A percentile compares a stretch with the other conserved stretches of the same genome.
Conservation (phyloP, 2,113 vertebrate species). For the Takifugu bimaculatus region DNA sequence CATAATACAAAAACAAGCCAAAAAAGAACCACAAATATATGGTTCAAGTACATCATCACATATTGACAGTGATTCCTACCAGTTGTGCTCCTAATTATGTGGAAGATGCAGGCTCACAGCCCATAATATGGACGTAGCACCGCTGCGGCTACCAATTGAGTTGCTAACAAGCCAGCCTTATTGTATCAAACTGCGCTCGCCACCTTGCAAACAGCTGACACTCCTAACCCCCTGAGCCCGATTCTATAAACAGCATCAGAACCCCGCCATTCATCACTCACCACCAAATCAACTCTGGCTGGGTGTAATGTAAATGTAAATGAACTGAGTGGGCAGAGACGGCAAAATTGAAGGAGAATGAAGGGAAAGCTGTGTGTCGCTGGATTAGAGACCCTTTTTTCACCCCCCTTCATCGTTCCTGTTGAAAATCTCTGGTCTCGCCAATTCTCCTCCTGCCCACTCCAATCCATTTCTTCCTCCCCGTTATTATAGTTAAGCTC, state of each 20-base stretch:
- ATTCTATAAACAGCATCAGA: constrained; percentile 55
- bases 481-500: constrained; percentile 3
- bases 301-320: constrained; percentile 73
- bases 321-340: constrained; percentile 56
- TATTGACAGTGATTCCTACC: too few relatives aligned
- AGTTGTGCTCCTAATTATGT: too few relatives aligned
- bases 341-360: constrained; percentile 31
- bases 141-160: constrained; percentile 17
- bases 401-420: constrained; percentile 13
- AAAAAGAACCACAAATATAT: too few relatives aligned
- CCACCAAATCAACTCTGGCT: constrained; percentile 63
- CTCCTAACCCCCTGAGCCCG: constrained; percentile 48
- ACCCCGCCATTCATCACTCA: constrained; percentile 58
- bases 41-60: too few relatives aligned
- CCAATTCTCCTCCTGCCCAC: constrained; percentile 1
- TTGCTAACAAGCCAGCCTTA: constrained; percentile 35
- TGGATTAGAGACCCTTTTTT: constrained; percentile 19
- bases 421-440: constrained; percentile 9
- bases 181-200: constrained; percentile 16
- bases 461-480: constrained; percentile 1
- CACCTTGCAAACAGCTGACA: constrained; percentile 51
- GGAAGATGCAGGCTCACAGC: background rate
- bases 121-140: constrained; percentile 11
- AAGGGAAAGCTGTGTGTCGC: constrained; percentile 12
- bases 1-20: too few relatives aligned